Base-by-base conservation (phyloP, 2,888 invertebrate species). In the Agelastica alni region DNA sequence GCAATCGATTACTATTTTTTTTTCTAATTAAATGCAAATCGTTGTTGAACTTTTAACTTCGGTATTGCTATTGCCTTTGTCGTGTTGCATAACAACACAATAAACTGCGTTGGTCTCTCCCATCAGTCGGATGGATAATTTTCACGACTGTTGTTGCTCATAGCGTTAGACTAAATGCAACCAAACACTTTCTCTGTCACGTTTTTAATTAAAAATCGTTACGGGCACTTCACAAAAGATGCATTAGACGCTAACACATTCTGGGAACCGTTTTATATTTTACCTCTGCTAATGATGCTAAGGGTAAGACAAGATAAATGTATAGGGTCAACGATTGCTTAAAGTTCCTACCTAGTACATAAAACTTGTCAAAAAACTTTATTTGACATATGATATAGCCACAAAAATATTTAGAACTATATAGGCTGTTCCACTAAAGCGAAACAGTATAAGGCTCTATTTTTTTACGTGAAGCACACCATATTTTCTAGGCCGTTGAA, bases 151-250 rank as follows among this genome's bases (percentile, higher is more conserved):
- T 48, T 20, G 48, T 48, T 48, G 48, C 39, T 43, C 43, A 31
- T 34, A 51, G 51, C 32, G 26, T 37, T 51, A 51, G 30, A 44
- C 44, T 44, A 51, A 51, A 51, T 51, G 51, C 44, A 51, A 51
- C 39, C 48, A 48, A 54, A 54, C 53, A 48, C 53, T 54, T 54
- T 54, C 53, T 54, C 53, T 44, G 47, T 48, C 53, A 54, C 53
- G 53, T 47, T 48, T 54, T 54, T 44, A 54, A 54, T 54, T 54
- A 54, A 48, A 54, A 54, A 48, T 47, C 48, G 48, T 48, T 43
- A 46, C 48, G 18, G 45, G 52, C 44, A 52, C 37, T 45, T 52
- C 45, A 45, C 32, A 20, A 45, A 52, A 43, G 37, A 20, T 26
- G 20, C 26, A 36, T 45, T 45, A 31, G 45, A 32, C 5, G 14